Evolutionary conservation across 2,888 invertebrate genomes (phyloP).

Genomic region (Amaurobius ferox): DNA sequence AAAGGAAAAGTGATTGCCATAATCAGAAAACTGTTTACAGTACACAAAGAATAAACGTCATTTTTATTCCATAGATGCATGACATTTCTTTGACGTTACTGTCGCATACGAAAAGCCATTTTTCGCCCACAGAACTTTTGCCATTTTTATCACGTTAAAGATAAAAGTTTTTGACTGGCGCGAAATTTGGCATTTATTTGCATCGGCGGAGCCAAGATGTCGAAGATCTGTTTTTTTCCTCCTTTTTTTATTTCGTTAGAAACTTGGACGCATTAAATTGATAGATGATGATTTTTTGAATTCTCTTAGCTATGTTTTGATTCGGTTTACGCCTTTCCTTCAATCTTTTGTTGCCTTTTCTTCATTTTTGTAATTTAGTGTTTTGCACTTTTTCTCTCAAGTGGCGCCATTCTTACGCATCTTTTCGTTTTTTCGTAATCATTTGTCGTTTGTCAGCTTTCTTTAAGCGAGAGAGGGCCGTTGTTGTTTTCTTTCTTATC

Average conservation of each 20-base stretch:
- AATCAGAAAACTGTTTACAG: too few species aligned
- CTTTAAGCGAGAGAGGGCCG: too few species aligned
- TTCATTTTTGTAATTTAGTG: constrained; percentile 10
- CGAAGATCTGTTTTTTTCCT: constrained; percentile 18
- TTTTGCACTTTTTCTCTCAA: background rate
- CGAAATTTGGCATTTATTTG: constrained; percentile 51
- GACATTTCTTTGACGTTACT: constrained; percentile 34
- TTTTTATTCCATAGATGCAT: constrained; percentile 6
- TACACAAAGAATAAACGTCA: background rate
- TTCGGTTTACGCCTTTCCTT: background rate
- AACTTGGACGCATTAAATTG: constrained; percentile 20
- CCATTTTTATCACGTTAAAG: constrained; percentile 1
- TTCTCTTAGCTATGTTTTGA: constrained; percentile 20
- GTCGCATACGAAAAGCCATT: constrained; percentile 1
- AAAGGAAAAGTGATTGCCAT: too few species aligned
- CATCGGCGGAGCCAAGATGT: constrained; percentile 44
- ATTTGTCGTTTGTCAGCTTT: background rate
- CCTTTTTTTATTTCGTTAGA: constrained; percentile 4
- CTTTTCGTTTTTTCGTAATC: background rate
- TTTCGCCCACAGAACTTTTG: background rate
- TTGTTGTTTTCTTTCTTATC: background rate
- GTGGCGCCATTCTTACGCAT: background rate
- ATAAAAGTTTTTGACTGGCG: constrained; percentile 13
- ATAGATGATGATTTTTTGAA: constrained; percentile 34
- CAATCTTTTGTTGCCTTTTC: background rate